phyloP scores from a whole-genome alignment of 2,888 invertebrate species.

The Stenotaenia linearis region DNA sequence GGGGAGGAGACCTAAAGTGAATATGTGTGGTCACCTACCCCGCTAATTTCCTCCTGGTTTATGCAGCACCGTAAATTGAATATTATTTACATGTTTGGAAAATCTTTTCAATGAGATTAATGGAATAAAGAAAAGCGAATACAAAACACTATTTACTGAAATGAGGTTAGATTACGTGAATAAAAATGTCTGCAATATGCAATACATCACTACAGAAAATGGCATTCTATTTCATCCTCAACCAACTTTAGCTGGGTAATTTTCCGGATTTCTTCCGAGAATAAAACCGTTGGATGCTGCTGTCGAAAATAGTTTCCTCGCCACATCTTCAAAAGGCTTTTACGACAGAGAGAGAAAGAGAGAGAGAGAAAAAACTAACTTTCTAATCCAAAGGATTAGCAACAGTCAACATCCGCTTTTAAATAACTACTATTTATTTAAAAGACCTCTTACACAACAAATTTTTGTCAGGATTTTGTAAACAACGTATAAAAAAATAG shows the following conservation, averaged over 20 bases:
- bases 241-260: too few species aligned
- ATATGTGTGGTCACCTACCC: constrained; percentile 9
- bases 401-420: neutral
- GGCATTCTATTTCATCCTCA: too few species aligned
- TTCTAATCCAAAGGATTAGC: neutral
- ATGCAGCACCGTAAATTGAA: neutral
- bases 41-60: neutral
- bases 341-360: neutral
- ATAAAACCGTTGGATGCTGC: neutral
- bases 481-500: neutral
- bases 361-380: neutral
- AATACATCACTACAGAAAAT: too few species aligned
- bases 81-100: neutral
- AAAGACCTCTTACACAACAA: neutral
- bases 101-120: neutral
- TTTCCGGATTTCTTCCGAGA: neutral
- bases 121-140: neutral
- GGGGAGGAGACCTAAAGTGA: constrained; percentile 3
- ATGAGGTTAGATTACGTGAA: too few species aligned
- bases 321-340: neutral
- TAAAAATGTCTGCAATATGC: too few species aligned
- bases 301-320: neutral
- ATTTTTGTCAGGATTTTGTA: neutral
- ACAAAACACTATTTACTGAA: too few species aligned
- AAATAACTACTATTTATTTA: neutral